Conservation (phyloP, 92 coral and sea anemone species). For the Epizoanthus rinbou region DNA sequence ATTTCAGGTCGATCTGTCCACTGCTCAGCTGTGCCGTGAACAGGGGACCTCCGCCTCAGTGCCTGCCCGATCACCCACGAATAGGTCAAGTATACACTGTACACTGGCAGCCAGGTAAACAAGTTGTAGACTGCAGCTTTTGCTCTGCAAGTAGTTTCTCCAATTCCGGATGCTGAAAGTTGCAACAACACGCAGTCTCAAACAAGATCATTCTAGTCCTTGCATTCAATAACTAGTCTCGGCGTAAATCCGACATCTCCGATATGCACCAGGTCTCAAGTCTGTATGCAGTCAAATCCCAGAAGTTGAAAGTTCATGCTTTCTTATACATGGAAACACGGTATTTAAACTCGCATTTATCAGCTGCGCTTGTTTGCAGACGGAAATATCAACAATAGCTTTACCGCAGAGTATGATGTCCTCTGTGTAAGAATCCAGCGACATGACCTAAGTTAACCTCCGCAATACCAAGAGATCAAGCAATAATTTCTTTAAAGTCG, state of each 20-base stretch:
- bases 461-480: not conserved
- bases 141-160: conserved; percentile 1
- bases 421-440: not conserved
- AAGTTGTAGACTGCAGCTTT: conserved; percentile 13
- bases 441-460: conserved; percentile 22
- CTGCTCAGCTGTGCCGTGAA: conserved; percentile 36
- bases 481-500: conserved; percentile 8
- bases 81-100: conserved; percentile 42
- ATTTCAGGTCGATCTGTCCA: conserved; percentile 39
- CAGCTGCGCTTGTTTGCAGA: conserved; percentile 25
- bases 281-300: conserved; percentile 22
- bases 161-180: conserved; percentile 38
- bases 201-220: conserved; percentile 24
- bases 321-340: conserved; percentile 9
- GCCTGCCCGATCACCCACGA: conserved; percentile 26
- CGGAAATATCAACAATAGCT: not conserved
- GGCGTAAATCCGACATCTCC: conserved; percentile 28
- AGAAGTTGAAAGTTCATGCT: conserved; percentile 4
- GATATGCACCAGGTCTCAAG: conserved; percentile 28
- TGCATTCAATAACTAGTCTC: conserved; percentile 27
- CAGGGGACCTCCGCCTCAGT: conserved; percentile 33
- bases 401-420: not conserved
- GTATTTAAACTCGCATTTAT: conserved; percentile 30
- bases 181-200: conserved; percentile 7
- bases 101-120: conserved; percentile 36